Evolutionary conservation across 2,888 invertebrate species (phyloP).

Genomic region (Tenthredo notha): DNA sequence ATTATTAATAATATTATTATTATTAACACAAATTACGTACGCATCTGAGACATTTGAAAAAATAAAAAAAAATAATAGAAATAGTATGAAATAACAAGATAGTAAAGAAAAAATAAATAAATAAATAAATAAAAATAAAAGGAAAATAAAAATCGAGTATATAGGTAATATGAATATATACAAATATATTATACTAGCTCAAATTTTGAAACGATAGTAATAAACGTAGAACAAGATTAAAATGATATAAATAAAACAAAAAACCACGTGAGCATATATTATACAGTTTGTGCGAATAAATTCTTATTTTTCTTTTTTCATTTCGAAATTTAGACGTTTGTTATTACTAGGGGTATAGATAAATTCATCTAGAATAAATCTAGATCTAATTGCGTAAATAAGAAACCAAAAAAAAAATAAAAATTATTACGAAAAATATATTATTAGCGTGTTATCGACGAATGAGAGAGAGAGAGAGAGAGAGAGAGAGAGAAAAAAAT

Average conservation of each 20-base stretch:
- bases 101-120: not conserved
- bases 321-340: not conserved
- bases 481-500: no score
- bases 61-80: not conserved
- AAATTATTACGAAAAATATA: not conserved
- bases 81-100: not conserved
- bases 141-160: not conserved
- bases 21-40: not conserved
- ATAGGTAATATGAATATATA: not conserved
- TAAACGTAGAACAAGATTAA: not conserved
- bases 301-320: not conserved
- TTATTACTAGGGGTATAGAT: not conserved
- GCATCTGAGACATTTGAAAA: not conserved
- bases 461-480: not conserved
- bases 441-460: not conserved
- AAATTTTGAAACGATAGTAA: slow-evolving; percentile 45
- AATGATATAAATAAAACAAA: not conserved
- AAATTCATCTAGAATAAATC: not conserved
- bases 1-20: not conserved
- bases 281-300: not conserved
- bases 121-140: no score
- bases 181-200: slow-evolving; percentile 5
- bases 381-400: not conserved
- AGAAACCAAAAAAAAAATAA: not conserved
- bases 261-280: not conserved